phyloP scores from a whole-genome alignment of 1,140 invertebrate genomes.

The honey bee (Apis mellifera) region DNA sequence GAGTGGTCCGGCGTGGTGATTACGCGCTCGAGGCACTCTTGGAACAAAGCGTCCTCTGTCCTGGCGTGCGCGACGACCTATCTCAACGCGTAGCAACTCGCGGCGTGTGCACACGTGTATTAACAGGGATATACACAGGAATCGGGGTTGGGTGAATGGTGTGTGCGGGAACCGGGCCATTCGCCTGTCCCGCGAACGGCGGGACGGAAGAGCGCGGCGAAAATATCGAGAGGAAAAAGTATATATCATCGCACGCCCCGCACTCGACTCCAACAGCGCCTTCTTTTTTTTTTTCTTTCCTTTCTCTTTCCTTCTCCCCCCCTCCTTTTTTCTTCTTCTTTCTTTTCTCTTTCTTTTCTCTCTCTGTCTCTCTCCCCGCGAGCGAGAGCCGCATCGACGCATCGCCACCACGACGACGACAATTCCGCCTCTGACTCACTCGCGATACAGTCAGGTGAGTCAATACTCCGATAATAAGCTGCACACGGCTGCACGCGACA shows the following conservation, averaged over 20 bases:
- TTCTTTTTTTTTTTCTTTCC: too few relatives aligned
- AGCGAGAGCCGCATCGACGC: background rate
- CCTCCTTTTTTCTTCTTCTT: too few relatives aligned
- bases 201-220: too few relatives aligned
- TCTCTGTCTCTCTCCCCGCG: too few relatives aligned
- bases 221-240: background rate
- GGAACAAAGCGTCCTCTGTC: conserved; percentile 77
- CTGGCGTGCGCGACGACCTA: conserved; percentile 71
- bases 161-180: background rate
- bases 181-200: too few relatives aligned
- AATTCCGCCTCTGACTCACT: conserved; percentile 34
- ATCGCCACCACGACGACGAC: conserved; percentile 22
- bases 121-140: background rate
- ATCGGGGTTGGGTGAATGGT: conserved; percentile 21
- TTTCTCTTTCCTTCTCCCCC: too few relatives aligned
- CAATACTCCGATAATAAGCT: conserved; percentile 53
- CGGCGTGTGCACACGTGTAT: conserved; percentile 7
- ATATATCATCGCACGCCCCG: background rate
- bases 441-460: conserved; percentile 52
- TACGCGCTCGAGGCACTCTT: conserved; percentile 74
- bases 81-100: conserved; percentile 63
- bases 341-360: too few relatives aligned
- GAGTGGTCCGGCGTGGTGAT: conserved; percentile 67
- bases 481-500: background rate
- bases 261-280: background rate